These are phyloP conservation scores for Pseudolaguvia tuberculata DNA, from an alignment of 2,113 vertebrate species.

Conservation along the genomic window DNA sequence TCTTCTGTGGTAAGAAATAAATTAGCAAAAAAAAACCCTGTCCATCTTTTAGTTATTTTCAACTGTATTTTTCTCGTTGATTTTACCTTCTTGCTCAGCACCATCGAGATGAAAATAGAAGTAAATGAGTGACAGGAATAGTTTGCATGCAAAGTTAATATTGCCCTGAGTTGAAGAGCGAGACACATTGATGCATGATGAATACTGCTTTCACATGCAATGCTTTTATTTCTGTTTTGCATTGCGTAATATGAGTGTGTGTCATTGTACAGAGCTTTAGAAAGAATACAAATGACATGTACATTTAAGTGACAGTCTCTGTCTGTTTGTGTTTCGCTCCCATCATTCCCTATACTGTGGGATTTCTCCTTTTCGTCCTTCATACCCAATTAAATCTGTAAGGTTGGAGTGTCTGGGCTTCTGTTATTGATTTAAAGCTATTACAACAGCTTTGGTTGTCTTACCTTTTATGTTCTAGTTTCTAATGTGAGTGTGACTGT, in stretches of 20 bases:
- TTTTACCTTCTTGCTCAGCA: neutral
- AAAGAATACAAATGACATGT: too few relatives aligned
- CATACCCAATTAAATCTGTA: slow-evolving; percentile 38
- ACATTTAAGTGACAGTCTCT: slow-evolving; percentile 18
- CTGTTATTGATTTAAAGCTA: slow-evolving; percentile 1
- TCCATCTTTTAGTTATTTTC: neutral
- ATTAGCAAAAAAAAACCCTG: neutral
- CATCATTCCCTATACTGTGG: slow-evolving; percentile 28
- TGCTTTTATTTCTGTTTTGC: neutral
- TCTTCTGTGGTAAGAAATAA: neutral
- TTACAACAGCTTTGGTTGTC: neutral
- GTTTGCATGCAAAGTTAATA: neutral
- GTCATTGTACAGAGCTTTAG: neutral
- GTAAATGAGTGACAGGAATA: neutral
- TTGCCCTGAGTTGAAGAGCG: neutral
- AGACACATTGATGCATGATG: neutral
- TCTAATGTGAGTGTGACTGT: neutral
- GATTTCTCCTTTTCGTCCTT: slow-evolving; percentile 19
- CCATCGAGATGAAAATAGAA: neutral
- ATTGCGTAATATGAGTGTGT: neutral
- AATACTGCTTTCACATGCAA: neutral
- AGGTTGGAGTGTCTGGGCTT: slow-evolving; percentile 33
- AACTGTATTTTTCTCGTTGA: neutral
- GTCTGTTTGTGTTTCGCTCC: neutral
- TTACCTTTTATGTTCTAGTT: slow-evolving; percentile 1